Evolutionary conservation across 2,888 invertebrate species (phyloP).

Genomic region (Mesopsocus fuscifrons): DNA sequence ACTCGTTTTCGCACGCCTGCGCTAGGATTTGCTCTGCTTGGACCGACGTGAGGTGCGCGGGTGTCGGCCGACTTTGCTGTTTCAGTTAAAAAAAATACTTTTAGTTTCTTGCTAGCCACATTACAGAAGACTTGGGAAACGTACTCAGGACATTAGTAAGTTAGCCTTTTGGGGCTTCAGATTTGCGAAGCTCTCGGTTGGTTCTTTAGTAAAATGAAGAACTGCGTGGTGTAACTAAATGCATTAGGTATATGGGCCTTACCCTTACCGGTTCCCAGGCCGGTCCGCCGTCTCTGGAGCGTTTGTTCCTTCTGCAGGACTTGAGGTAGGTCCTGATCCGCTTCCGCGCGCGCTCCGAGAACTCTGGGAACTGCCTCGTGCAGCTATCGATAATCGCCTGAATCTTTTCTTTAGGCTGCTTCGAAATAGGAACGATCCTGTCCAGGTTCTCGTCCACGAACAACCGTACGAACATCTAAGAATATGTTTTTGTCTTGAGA

Average conservation of each 20-base stretch:
- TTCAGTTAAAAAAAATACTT: too few relatives aligned
- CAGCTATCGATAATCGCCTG: slow-evolving; percentile 95
- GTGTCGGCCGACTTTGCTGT: slow-evolving; percentile 72
- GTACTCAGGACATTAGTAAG: too few relatives aligned
- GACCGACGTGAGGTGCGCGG: slow-evolving; percentile 89
- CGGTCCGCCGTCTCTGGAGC: slow-evolving; percentile 63
- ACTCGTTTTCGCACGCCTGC: slow-evolving; percentile 92
- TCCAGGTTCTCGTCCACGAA: slow-evolving; percentile 95
- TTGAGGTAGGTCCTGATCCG: slow-evolving; percentile 88
- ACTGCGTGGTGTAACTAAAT: too few relatives aligned
- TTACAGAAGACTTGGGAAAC: too few relatives aligned
- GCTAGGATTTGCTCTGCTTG: slow-evolving; percentile 93
- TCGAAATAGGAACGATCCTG: slow-evolving; percentile 90
- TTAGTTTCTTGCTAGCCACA: too few relatives aligned
- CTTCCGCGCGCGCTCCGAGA: slow-evolving; percentile 85
- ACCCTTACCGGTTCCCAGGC: slow-evolving; percentile 77
- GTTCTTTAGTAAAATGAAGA: too few relatives aligned
- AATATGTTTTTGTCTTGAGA: slow-evolving; percentile 16
- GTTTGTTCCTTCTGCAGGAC: slow-evolving; percentile 85
- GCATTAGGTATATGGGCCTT: too few relatives aligned
- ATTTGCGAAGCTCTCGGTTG: too few relatives aligned
- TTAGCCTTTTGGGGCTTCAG: too few relatives aligned
- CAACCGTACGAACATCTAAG: slow-evolving; percentile 89
- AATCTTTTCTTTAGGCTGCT: slow-evolving; percentile 94
- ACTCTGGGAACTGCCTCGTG: slow-evolving; percentile 91